Evolutionary conservation across 2,888 invertebrate species (phyloP).

Genomic region (Dorcus hopei): DNA sequence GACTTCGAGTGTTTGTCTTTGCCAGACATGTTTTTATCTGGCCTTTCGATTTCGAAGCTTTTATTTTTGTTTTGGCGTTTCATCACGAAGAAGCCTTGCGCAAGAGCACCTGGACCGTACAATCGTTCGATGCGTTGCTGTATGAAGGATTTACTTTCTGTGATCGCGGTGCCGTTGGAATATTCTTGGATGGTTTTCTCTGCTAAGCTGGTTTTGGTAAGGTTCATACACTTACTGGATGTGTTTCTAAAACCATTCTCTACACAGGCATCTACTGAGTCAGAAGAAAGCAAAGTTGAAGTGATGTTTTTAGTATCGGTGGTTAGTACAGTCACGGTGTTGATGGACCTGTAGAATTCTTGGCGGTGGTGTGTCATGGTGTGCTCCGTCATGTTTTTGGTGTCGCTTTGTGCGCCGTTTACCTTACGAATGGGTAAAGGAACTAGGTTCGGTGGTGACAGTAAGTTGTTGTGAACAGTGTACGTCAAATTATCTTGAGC

Average conservation of each 20-base stretch:
- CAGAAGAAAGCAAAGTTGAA: constrained; percentile 36
- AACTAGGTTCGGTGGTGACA: constrained; percentile 48
- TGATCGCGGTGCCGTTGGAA: constrained; percentile 34
- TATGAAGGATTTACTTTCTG: constrained; percentile 71
- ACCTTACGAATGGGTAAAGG: constrained; percentile 29
- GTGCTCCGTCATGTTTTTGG: constrained; percentile 10
- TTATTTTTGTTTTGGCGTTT: constrained; percentile 51
- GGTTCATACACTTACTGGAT: constrained; percentile 25
- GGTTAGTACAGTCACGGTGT: constrained; percentile 25
- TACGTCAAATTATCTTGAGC: constrained; percentile 19
- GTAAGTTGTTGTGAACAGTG: constrained; percentile 42
- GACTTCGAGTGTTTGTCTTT: constrained; percentile 36
- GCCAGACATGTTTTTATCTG: constrained; percentile 11
- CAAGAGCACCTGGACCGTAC: constrained; percentile 83
- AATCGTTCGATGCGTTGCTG: constrained; percentile 85
- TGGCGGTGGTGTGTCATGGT: constrained; percentile 29
- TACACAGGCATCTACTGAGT: constrained; percentile 42
- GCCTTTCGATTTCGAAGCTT: constrained; percentile 17
- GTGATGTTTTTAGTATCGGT: constrained; percentile 25
- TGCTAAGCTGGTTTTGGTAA: constrained; percentile 18
- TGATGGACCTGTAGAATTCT: constrained; percentile 36
- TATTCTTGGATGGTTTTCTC: constrained; percentile 37
- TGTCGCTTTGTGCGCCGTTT: constrained; percentile 11
- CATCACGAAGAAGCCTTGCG: constrained; percentile 78
- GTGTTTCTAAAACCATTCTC: constrained; percentile 30